Conservation (phyloP, 2,113 vertebrate genomes). For the Eclectus roratus region DNA sequence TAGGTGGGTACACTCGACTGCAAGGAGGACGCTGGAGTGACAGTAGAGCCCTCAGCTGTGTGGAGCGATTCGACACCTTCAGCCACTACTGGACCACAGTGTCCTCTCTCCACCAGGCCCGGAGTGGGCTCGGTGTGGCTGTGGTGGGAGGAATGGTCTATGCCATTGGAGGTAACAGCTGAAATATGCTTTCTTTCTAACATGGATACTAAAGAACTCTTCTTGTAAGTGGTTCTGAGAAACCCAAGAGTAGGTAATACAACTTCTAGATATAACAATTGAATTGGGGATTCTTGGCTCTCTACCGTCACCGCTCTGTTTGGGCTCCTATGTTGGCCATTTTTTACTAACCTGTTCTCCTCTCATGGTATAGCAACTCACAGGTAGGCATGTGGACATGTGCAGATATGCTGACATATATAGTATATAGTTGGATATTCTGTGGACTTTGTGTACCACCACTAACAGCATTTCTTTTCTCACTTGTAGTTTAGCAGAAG, state of each 20-base stretch:
- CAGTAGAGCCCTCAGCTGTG: conserved; percentile 92
- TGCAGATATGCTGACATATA: background rate
- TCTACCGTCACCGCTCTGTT: background rate
- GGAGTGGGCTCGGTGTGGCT: conserved; percentile 90
- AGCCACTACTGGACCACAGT: conserved; percentile 98
- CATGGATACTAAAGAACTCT: background rate
- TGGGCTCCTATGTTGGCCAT: background rate
- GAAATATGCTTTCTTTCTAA: background rate
- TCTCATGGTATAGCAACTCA: background rate
- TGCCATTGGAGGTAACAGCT: conserved; percentile 90
- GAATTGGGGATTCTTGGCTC: background rate
- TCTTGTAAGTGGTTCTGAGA: background rate
- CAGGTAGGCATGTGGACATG: background rate
- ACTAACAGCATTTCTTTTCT: background rate
- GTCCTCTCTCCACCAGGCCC: conserved; percentile 94
- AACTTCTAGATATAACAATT: background rate
- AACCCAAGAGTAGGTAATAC: background rate
- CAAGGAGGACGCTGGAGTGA: conserved; percentile 96
- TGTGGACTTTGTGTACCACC: background rate
- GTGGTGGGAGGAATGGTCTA: conserved; percentile 96
- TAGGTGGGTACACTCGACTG: conserved; percentile 94
- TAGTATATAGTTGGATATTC: background rate
- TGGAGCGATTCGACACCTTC: conserved; percentile 96
- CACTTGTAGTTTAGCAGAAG: background rate
- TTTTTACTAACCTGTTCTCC: background rate